Percentiles rank a stretch among this genome's conserved stretches.
These are phyloP conservation scores for Carposina sasakii DNA, from an alignment of 1,140 invertebrate species.

Conservation along the genomic window DNA sequence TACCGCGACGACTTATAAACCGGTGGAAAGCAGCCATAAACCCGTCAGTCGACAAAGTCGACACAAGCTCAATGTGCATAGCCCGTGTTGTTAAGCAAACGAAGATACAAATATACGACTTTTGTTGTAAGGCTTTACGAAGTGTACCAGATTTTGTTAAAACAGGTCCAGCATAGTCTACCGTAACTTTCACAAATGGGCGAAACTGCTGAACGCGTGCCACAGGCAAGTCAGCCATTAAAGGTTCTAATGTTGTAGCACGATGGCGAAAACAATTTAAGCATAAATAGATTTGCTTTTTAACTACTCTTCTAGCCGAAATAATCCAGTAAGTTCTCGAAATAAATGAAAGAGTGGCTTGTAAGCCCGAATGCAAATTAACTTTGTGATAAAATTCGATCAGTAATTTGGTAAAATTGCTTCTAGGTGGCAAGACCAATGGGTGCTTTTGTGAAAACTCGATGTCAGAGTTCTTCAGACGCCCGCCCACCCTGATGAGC, in stretches of 20 bases:
- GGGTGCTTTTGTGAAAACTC: constrained; percentile 18
- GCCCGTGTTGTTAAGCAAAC: constrained; percentile 43
- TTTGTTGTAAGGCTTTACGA: constrained; percentile 18
- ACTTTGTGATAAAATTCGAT: constrained; percentile 32
- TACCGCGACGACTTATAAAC: constrained; percentile 40
- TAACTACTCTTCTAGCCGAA: constrained; percentile 12
- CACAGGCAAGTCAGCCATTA: constrained; percentile 35
- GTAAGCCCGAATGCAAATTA: constrained; percentile 32
- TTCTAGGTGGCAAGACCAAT: constrained; percentile 14
- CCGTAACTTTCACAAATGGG: constrained; percentile 35
- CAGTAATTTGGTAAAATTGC: constrained; percentile 25
- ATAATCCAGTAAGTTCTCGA: constrained; percentile 37
- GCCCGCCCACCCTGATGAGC: constrained; percentile 52
- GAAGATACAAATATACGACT: constrained; percentile 44
- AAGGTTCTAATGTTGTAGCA: background rate
- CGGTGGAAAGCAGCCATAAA: constrained; percentile 40
- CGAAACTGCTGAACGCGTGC: constrained; percentile 18
- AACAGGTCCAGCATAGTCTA: constrained; percentile 42
- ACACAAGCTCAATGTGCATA: constrained; percentile 47
- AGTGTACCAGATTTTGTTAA: constrained; percentile 19
- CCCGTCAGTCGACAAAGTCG: constrained; percentile 34
- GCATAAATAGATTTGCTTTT: constrained; percentile 6
- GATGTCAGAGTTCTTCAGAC: constrained; percentile 34
- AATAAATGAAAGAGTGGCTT: constrained; percentile 23
- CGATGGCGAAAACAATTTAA: constrained; percentile 6